A percentile compares a stretch with the other conserved stretches of the same genome.
phyloP scores from a whole-genome alignment of 2,113 vertebrate species.

The Bujurquina vittata region DNA sequence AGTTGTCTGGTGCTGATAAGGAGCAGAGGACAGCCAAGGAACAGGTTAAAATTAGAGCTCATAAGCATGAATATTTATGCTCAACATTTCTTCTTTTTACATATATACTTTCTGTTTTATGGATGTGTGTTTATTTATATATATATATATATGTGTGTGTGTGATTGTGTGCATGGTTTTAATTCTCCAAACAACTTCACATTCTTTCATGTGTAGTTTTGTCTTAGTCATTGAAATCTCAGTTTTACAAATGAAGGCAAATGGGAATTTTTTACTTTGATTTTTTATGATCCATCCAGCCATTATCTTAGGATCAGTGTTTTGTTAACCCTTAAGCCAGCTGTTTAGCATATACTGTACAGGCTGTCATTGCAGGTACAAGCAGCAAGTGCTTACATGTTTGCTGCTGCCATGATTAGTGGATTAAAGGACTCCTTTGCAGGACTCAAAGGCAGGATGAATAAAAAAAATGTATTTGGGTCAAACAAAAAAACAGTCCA shows the following conservation, averaged over 20 bases:
- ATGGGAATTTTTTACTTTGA: not conserved
- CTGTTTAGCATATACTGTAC: accelerated
- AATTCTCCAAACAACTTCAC: not conserved
- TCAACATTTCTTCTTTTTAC: not conserved
- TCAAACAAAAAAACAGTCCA: not conserved
- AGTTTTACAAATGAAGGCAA: not conserved
- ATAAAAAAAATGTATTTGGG: not conserved
- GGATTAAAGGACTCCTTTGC: not conserved
- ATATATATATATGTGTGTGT: too few species aligned
- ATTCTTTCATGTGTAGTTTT: not conserved
- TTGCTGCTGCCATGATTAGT: not conserved
- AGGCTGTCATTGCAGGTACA: not conserved
- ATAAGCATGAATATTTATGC: not conserved
- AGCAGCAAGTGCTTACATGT: not conserved
- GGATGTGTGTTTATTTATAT: too few species aligned
- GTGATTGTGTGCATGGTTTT: not conserved
- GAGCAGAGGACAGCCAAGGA: not conserved
- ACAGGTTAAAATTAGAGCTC: not conserved
- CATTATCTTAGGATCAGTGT: not conserved
- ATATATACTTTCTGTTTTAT: not conserved
- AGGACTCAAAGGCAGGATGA: not conserved
- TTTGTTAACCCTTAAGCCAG: not conserved
- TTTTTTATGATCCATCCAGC: not conserved
- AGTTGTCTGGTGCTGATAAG: slow-evolving; percentile 27
- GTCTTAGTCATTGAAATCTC: not conserved